Conservation (phyloP, 2,888 invertebrate species). For the Seladonia tumulorum region DNA sequence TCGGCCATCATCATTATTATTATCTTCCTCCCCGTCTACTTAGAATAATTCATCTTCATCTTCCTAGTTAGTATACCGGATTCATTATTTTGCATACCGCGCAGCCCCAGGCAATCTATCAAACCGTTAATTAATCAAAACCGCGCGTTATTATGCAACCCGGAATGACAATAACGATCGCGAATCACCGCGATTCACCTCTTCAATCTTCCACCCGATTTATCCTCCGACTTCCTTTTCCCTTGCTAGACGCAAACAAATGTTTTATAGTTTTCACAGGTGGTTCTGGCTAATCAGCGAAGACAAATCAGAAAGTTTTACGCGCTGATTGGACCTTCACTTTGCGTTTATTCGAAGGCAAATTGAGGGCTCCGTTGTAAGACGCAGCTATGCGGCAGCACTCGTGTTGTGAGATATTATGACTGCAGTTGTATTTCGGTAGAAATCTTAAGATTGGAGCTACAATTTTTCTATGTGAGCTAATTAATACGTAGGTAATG, state of each 20-base stretch:
- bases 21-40: conserved; percentile 58
- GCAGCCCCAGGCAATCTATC: conserved; percentile 76
- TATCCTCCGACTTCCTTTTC: neutral
- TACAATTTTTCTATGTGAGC: no score
- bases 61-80: conserved; percentile 74
- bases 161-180: conserved; percentile 74
- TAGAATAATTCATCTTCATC: conserved; percentile 74
- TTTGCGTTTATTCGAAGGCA: neutral
- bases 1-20: conserved; percentile 69
- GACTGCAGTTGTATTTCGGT: neutral
- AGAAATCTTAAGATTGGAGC: neutral
- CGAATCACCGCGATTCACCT: conserved; percentile 53
- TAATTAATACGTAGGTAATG: no score
- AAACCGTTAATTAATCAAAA: conserved; percentile 78
- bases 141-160: conserved; percentile 70
- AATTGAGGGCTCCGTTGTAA: neutral
- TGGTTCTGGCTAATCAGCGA: neutral
- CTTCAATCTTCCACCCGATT: conserved; percentile 66
- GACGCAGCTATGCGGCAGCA: neutral
- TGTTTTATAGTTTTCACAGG: neutral
- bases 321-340: neutral
- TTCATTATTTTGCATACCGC: conserved; percentile 72
- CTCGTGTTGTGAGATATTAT: neutral
- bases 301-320: neutral
- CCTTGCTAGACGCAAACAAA: neutral